A percentile compares a stretch with the other conserved stretches of the same genome.
These are phyloP conservation scores for Tetragonula clypearis DNA, from an alignment of 1,140 invertebrate genomes.

Conservation along the genomic window DNA sequence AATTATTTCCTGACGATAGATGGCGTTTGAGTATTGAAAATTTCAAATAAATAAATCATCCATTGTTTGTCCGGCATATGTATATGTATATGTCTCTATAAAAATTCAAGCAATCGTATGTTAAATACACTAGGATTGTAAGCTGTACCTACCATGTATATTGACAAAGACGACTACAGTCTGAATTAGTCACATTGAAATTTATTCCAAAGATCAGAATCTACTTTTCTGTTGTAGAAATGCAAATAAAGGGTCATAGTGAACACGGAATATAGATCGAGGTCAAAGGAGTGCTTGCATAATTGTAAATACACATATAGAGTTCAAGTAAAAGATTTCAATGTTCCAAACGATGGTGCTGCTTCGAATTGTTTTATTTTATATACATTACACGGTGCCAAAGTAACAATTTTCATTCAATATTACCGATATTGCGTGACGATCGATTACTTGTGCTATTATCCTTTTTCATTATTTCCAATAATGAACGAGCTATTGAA, in stretches of 20 bases:
- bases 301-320: not conserved
- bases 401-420: constrained; percentile 45
- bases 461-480: not conserved
- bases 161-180: constrained; percentile 23
- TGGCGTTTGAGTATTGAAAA: not conserved
- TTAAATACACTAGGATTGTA: constrained; percentile 20
- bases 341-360: constrained; percentile 20
- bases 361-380: constrained; percentile 51
- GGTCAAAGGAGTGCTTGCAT: constrained; percentile 46
- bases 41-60: not conserved
- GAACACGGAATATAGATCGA: constrained; percentile 71
- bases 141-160: constrained; percentile 8
- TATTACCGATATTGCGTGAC: not conserved
- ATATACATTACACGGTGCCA: constrained; percentile 59
- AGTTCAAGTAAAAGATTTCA: constrained; percentile 35
- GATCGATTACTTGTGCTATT: constrained; percentile 29
- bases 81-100: not conserved
- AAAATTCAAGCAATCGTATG: not conserved
- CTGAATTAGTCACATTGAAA: constrained; percentile 63
- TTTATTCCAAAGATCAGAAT: constrained; percentile 75
- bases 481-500: constrained; percentile 3
- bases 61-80: not conserved
- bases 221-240: constrained; percentile 48
- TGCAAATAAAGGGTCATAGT: constrained; percentile 66
- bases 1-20: not conserved